Percentiles rank a stretch among this genome's conserved stretches.
Conservation (phyloP, 2,888 invertebrate species). For the Pachymerium ferrugineum region DNA sequence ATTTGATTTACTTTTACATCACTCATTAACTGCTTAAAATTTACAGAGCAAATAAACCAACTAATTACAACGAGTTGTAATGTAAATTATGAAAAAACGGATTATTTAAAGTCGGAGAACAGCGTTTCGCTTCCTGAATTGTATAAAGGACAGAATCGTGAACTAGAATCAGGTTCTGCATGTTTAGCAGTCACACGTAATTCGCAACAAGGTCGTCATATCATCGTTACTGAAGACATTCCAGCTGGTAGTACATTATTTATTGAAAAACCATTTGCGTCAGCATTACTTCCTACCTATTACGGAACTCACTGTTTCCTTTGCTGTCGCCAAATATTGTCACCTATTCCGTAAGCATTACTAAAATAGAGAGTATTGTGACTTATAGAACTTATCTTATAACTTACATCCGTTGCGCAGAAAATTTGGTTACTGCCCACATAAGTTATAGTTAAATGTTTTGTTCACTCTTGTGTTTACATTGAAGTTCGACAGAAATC, state of each 20-base stretch:
- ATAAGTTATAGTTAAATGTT: no score
- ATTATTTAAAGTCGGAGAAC: neutral
- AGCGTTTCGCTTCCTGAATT: neutral
- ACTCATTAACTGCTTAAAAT: no score
- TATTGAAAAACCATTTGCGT: slow-evolving; percentile 72
- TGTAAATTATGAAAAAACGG: neutral
- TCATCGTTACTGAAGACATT: slow-evolving; percentile 57
- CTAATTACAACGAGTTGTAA: neutral
- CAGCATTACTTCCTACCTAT: slow-evolving; percentile 59
- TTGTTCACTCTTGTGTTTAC: no score
- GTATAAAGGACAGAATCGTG: neutral
- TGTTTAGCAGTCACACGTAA: neutral
- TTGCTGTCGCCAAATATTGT: slow-evolving; percentile 58
- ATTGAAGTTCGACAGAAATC: no score
- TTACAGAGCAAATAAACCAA: neutral
- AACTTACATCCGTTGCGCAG: no score
- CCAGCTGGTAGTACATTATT: slow-evolving; percentile 67
- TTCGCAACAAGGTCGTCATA: slow-evolving; percentile 56
- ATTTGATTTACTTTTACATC: no score
- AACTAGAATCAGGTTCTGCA: neutral
- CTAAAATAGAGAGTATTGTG: neutral
- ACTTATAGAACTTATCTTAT: neutral
- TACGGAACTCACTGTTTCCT: slow-evolving; percentile 61
- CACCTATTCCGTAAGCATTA: slow-evolving; percentile 60
- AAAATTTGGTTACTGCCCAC: no score